Evolutionary conservation across 2,797 vertebrate genomes (phyloP), one percentile per base, ranked within the genome.

Genomic region (Neosalanx taihuensis): DNA sequence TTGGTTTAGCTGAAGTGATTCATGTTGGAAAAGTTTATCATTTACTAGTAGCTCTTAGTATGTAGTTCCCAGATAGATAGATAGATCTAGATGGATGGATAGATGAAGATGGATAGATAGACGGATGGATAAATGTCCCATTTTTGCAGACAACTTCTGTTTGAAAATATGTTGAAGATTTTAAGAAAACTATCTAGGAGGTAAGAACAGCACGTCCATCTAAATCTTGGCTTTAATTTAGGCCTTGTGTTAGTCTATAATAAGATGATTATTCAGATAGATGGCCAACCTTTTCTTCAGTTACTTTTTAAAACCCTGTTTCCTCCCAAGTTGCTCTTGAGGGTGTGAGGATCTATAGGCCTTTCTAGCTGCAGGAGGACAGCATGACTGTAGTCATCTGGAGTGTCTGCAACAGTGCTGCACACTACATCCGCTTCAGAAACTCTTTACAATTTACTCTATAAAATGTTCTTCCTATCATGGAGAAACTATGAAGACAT

Each of bases 21-120:
- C 72, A 85, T 74, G 74, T 80, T 78, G 57, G 76, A 83, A 87
- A 88, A 90, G 89, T 90, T 88, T 85, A 90, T 91, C 82, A 91
- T 91, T 89, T 84, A 89, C 86, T 56, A 83, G 83, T 79, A 83
- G 86, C 70, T 73, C 78, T 84, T 65, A 62, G 3, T 70, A 67
- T 78, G 3, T 23, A 60, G 58, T 10, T 60, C 9, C 20, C 26
- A 60, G 58, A 60, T 60, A 23, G 58, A 23, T 60, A 9, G 58
- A 20, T 29, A 68, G 49, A 20, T 68, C 9, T 26, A 12, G 37
- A 13, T 37, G 5, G 5, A 57, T 18, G 15, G 53, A 57, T 57
- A 6, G 53, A 57, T 58, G 31, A 18, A 46, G 33, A 9, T 70
- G 7, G 12, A 30, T 13, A 51, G 15, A n/a, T 61, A 26, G 23